Conservation (phyloP, 2,888 invertebrate species). For the Agelastica alni region DNA sequence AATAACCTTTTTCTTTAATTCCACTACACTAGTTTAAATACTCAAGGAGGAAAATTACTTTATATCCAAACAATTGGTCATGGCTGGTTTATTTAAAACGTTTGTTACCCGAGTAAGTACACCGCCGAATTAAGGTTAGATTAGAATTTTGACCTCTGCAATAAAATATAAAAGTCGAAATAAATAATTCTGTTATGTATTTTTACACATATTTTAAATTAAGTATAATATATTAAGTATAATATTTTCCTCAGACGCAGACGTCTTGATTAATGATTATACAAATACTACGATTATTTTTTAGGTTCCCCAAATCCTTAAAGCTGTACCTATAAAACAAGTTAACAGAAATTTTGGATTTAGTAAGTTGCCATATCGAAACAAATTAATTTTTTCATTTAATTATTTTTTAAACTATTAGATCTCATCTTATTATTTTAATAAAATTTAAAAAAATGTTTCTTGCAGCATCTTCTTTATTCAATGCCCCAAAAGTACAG, state of each 20-base stretch:
- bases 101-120: neutral
- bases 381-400: neutral
- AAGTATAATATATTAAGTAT: too few species aligned
- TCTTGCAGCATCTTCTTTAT: constrained; percentile 35
- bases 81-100: constrained; percentile 6
- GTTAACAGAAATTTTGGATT: constrained; percentile 23
- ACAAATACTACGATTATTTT: too few species aligned
- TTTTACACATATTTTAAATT: too few species aligned
- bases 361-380: constrained; percentile 25
- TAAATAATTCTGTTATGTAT: neutral
- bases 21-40: too few species aligned
- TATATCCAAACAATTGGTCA: too few species aligned
- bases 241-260: too few species aligned
- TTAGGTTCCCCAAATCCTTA: constrained; percentile 36
- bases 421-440: too few species aligned
- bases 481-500: constrained; percentile 68
- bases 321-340: constrained; percentile 24
- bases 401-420: neutral
- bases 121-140: neutral
- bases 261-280: too few species aligned
- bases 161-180: neutral
- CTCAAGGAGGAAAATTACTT: too few species aligned
- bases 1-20: too few species aligned
- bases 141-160: too few species aligned
- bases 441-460: neutral